These are phyloP conservation scores for Podilymbus podiceps DNA, from an alignment of 2,113 vertebrate genomes.

Conservation along the genomic window DNA sequence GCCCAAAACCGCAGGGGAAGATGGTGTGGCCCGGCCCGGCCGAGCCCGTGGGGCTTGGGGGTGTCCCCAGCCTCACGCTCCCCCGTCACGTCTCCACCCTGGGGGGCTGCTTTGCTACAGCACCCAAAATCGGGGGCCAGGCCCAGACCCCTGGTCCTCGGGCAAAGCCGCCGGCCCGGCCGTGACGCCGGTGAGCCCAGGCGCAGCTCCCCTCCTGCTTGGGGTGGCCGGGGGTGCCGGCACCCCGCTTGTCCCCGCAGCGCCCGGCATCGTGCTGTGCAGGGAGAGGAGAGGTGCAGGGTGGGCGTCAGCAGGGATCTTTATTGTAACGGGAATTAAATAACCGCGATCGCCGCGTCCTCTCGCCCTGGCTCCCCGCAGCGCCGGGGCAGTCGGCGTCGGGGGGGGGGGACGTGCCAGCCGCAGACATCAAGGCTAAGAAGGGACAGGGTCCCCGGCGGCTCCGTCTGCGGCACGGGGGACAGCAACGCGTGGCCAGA, in stretches of 20 bases:
- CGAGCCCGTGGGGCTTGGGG: background rate
- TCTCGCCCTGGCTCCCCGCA: background rate
- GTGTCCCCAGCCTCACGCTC: background rate
- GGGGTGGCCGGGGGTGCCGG: background rate
- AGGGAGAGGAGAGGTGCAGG: background rate
- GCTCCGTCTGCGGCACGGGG: background rate
- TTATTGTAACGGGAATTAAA: background rate
- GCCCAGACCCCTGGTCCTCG: background rate
- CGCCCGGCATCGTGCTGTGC: fast-evolving
- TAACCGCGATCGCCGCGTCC: fast-evolving
- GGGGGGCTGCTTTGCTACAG: background rate
- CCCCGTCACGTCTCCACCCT: background rate
- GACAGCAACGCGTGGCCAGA: background rate
- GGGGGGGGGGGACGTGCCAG: background rate
- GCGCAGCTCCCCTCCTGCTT: too few species aligned
- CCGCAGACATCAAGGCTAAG: background rate
- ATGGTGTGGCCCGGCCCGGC: fast-evolving
- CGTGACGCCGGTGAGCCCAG: fast-evolving
- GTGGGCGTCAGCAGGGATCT: background rate
- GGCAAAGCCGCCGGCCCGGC: background rate
- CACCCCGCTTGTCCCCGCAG: background rate
- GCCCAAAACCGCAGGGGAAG: fast-evolving
- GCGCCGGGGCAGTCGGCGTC: background rate
- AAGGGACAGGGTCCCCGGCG: background rate
- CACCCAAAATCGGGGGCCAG: fast-evolving